Base-by-base conservation (phyloP, 1,140 invertebrate species). In the Hylyphantes graminicola region DNA sequence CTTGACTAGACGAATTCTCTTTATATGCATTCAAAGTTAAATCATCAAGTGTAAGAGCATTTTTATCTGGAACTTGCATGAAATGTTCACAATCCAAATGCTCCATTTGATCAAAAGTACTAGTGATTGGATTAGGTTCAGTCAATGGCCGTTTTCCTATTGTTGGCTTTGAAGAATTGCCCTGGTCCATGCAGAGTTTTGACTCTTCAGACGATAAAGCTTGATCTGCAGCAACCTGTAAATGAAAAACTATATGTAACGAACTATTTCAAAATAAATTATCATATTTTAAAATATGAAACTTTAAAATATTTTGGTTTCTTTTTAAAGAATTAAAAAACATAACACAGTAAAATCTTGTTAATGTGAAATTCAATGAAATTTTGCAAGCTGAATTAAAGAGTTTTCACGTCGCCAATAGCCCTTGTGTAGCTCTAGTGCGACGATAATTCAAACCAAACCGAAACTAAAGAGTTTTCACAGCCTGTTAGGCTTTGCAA, bases 1-100 rank as follows among this genome's bases (percentile, higher is more conserved):
- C 87, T 75, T 87, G 83, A 86, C 82, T 64, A 55, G 63, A 57
- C 55, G 64, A 76, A n/a, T 79, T 65, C 6, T 80, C 74, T 67
- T 73, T 68, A 50, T 75, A 85, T n/a, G 12, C 55, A 61, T 64
- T 86, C 15, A 77, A 53, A 51, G 53, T 8, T 12, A 80, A 70
- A 2, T 80, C 50, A 19, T 76, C 68, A 51, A 65, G 64, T 67
- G 59, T 64, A 15, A 80, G 35, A 13, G 19, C 15, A 59, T 57
- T 80, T 70, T 80, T 80, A 61, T 80, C 77, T 17, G 53, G 77
- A 8, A 50, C 19, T 53, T 19, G 8, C 17, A 70, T 80, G 19
- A 59, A 54, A 48, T 54, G 68, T 50, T 53, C 55, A 50, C 51
- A 68, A 17, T 70, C 19, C 11, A 80, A 59, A 53, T 21, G 48